Conservation (phyloP, 2,797 vertebrate species). For the Masticophis lateralis region DNA sequence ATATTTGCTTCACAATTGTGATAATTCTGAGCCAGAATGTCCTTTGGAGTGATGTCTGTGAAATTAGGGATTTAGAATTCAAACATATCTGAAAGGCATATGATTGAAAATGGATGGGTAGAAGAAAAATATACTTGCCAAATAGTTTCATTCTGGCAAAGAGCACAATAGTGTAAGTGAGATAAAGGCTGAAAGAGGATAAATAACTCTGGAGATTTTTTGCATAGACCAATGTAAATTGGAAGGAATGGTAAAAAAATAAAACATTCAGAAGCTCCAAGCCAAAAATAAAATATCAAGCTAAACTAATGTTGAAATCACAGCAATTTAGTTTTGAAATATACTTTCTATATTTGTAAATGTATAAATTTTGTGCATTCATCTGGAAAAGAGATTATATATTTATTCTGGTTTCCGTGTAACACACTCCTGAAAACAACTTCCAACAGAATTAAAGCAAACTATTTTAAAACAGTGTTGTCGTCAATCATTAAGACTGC, state of each 20-base stretch:
- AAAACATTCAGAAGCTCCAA: background rate
- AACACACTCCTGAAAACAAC: background rate
- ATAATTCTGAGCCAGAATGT: background rate
- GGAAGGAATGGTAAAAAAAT: background rate
- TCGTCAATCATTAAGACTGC: background rate
- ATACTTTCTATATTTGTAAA: background rate
- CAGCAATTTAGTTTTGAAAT: background rate
- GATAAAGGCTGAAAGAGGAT: background rate
- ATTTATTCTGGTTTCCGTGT: background rate
- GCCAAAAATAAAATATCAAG: background rate
- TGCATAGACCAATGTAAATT: background rate
- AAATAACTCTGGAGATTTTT: background rate
- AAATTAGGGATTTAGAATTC: background rate
- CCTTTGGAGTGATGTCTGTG: background rate
- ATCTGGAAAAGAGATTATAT: background rate
- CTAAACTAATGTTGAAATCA: too few species aligned
- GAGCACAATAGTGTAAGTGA: background rate
- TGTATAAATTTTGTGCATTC: background rate
- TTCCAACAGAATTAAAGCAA: background rate
- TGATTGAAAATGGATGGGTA: background rate
- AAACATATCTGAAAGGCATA: background rate
- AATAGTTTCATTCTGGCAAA: background rate
- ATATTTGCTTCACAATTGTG: background rate
- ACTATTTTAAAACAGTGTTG: background rate
- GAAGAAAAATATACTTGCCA: background rate